These are phyloP conservation scores for Habropoda laboriosa DNA, from an alignment of 1,140 invertebrate species.

Conservation along the genomic window DNA sequence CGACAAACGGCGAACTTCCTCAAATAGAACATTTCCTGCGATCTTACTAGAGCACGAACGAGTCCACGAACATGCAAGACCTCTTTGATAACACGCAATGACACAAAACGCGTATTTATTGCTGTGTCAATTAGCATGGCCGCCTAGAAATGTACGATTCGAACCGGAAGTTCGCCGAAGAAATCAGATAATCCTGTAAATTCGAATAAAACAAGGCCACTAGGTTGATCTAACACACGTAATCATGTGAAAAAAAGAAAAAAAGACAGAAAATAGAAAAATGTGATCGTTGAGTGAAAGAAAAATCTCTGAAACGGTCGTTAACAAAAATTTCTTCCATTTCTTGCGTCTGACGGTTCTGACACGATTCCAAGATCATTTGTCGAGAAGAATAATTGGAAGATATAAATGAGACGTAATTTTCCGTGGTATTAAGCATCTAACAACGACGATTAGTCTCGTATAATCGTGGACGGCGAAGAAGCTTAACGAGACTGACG, in stretches of 20 bases:
- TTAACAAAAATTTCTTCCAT: background rate
- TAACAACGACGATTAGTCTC: background rate
- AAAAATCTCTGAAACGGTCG: too few relatives aligned
- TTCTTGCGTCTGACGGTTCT: background rate
- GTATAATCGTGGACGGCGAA: background rate
- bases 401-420: background rate
- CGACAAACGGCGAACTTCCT: background rate
- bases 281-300: too few relatives aligned
- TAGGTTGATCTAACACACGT: too few relatives aligned
- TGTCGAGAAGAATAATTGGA: background rate
- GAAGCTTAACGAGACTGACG: background rate
- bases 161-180: background rate
- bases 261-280: too few relatives aligned
- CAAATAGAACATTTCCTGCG: conserved; percentile 13
- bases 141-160: background rate
- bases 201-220: background rate
- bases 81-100: conserved; percentile 12
- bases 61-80: background rate
- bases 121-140: background rate
- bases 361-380: background rate
- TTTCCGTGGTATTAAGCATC: background rate
- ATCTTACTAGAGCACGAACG: conserved; percentile 25
- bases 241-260: too few relatives aligned
- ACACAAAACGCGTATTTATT: background rate
- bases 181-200: too few relatives aligned